Evolutionary conservation across 1,140 invertebrate genomes (phyloP), one percentile per base, ranked within the genome.

Genomic region (Babylonia areolata): DNA sequence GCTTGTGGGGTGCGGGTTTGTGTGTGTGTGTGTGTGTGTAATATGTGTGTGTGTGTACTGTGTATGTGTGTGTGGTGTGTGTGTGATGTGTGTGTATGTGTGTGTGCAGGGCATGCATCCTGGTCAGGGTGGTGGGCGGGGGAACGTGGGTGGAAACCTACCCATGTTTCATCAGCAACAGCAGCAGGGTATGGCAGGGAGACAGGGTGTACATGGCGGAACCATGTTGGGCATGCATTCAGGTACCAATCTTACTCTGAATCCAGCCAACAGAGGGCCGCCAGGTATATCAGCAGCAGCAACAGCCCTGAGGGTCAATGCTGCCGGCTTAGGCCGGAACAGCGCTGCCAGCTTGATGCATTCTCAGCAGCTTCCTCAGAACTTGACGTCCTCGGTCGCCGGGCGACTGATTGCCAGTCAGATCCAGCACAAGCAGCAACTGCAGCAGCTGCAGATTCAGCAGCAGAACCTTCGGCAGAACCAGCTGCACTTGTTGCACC

Each of bases 401-500:
- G 46, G 17, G 17, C 46, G 46, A 51, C 46, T 51, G 46, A 17
- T 35, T 37, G 73, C 37, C 73, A 75, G 35, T 33, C 73, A 75
- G 73, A 39, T 75, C 12, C 73, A 75, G 73, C 33, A 35, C 33
- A 64, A 64, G 20, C 58, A 64, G 58, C 58, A 28, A 23, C 58
- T 75, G 73, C 73, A 39, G 37, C 73, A 37, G 12, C 3, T 37
- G 33, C 73, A 75, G 73, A n/a, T 20, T 12, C 42, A 31, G 80
- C 80, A 31, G 80, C 80, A 51, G 51, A 54, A 54, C 42, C 9
- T 75, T 2, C 80, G 58, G 23, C 42, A 81, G 80, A 42, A 81
- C 40, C 78, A 78, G 33, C 28, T 31, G 51, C 80, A 81, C 3
- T 39, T 54, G 46, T 33, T 33, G 23, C 80, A 81, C 46, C 80